Percentiles rank a stretch among this genome's conserved stretches.
phyloP scores from a whole-genome alignment of 2,888 invertebrate genomes.

The Nomada hirtipes region DNA sequence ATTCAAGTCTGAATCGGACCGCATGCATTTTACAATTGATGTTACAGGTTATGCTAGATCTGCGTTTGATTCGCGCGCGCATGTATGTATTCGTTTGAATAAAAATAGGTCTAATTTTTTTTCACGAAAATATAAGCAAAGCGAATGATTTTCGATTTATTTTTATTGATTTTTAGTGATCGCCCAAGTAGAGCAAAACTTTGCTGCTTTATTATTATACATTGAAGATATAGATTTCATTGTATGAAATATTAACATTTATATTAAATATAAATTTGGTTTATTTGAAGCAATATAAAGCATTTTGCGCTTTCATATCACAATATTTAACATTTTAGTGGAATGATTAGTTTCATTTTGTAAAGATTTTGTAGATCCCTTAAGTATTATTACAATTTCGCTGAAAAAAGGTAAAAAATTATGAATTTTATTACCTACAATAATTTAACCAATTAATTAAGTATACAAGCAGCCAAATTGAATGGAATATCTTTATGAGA shows the following conservation, averaged over 20 bases:
- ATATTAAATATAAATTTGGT: conserved; percentile 11
- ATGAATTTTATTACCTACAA: conserved; percentile 8
- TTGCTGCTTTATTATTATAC: not conserved
- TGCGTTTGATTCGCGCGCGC: no score
- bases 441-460: not conserved
- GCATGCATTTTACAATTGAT: no score
- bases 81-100: no score
- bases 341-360: conserved; percentile 43
- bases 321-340: conserved; percentile 11
- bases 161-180: no score
- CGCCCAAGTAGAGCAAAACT: conserved; percentile 38
- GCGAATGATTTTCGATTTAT: no score
- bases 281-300: conserved; percentile 16
- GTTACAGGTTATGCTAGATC: no score
- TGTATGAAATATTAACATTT: conserved; percentile 6
- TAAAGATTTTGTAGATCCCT: conserved; percentile 1
- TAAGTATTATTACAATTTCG: conserved; percentile 48
- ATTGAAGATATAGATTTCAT: conserved; percentile 13
- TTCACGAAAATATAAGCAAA: no score
- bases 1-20: no score
- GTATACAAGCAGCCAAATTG: not conserved
- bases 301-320: not conserved
- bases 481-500: not conserved
- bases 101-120: no score
- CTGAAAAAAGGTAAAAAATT: conserved; percentile 58